A percentile compares a stretch with the other conserved stretches of the same genome.
Conservation (phyloP, 2,113 vertebrate genomes). For the Coturnix japonica region DNA sequence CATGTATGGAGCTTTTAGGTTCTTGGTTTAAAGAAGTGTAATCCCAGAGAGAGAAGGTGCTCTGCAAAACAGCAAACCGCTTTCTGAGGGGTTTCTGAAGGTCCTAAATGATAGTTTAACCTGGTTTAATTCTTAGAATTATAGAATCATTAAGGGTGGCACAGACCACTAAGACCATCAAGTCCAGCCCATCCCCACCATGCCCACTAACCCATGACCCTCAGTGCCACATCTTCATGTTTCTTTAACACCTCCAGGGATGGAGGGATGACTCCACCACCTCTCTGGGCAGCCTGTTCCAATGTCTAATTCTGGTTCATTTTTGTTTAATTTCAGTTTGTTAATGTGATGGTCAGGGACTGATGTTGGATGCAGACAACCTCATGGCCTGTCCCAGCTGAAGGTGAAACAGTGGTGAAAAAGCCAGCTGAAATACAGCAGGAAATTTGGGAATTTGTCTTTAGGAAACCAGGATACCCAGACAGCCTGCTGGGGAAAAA, state of each 20-base stretch:
- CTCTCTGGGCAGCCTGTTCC: too few relatives aligned
- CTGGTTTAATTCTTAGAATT: neutral
- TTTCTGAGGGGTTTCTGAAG: neutral
- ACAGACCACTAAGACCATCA: too few relatives aligned
- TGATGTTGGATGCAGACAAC: neutral
- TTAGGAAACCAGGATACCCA: neutral
- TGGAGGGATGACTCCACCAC: too few relatives aligned
- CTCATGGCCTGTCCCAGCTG: neutral
- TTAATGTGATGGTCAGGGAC: neutral
- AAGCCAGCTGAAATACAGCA: neutral
- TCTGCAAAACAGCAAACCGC: neutral
- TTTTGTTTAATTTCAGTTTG: neutral
- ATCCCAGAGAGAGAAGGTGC: neutral
- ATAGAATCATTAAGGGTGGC: too few relatives aligned
- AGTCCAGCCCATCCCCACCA: too few relatives aligned
- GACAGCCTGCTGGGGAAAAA: neutral
- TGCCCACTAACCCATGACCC: too few relatives aligned
- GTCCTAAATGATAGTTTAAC: neutral
- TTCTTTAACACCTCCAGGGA: too few relatives aligned
- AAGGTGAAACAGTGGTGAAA: neutral
- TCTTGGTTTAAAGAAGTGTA: neutral
- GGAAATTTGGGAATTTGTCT: neutral
- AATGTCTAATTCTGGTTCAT: neutral
- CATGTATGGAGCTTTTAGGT: fast-evolving
- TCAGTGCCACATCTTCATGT: too few relatives aligned